phyloP scores from a whole-genome alignment of 1,140 invertebrate species.

The Conus betulinus region DNA sequence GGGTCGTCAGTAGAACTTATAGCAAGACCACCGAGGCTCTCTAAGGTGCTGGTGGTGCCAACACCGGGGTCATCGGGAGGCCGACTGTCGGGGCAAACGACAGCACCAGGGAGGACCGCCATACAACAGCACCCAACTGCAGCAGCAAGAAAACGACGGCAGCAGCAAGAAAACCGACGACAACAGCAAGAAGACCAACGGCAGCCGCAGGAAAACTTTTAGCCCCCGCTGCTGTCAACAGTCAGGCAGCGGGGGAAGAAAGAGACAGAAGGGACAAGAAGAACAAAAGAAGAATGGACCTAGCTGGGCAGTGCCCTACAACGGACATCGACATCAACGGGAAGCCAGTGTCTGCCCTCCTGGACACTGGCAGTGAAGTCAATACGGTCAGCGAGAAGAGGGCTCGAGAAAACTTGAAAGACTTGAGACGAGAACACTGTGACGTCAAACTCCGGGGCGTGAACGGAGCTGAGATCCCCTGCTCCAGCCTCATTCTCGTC shows the following conservation, averaged over 20 bases:
- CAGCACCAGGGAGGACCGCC: too few species aligned
- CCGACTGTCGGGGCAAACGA: too few species aligned
- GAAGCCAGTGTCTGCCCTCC: neutral
- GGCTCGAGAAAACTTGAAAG: neutral
- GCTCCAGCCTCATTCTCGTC: neutral
- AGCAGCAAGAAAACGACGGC: too few species aligned
- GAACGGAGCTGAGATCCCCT: slow-evolving; percentile 18
- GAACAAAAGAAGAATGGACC: neutral
- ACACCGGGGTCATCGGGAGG: too few species aligned
- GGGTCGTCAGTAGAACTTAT: too few species aligned
- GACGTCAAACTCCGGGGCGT: neutral
- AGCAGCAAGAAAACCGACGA: too few species aligned
- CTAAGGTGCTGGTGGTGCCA: too few species aligned
- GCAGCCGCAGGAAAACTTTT: neutral
- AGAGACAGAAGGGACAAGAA: too few species aligned
- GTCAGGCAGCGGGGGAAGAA: neutral
- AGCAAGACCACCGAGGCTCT: too few species aligned
- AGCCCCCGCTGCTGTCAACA: neutral
- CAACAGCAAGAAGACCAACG: neutral
- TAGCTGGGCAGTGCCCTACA: neutral
- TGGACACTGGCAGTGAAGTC: slow-evolving; percentile 12
- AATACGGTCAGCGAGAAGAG: neutral
- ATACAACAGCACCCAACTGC: too few species aligned
- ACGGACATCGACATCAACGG: neutral
- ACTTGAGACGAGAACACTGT: neutral